Conservation (phyloP, 2,113 vertebrate species). For the Psittacara wagleri region DNA sequence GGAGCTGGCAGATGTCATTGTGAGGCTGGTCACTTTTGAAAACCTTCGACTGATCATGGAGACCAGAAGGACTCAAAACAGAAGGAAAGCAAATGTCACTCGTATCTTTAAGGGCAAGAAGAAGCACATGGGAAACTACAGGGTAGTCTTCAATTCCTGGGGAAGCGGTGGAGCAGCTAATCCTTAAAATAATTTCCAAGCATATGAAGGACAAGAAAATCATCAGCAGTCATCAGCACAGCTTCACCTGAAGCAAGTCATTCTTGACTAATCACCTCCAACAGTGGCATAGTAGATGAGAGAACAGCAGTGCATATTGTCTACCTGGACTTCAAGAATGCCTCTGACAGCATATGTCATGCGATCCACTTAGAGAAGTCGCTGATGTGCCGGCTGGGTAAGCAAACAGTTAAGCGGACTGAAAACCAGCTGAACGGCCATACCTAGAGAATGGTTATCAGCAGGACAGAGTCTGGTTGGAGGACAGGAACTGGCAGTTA, state of each 20-base stretch:
- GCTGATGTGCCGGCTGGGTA: neutral
- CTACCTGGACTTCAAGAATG: neutral
- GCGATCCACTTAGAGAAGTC: neutral
- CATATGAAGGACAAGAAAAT: neutral
- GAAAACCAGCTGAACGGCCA: neutral
- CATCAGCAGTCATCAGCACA: neutral
- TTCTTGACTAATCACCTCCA: neutral
- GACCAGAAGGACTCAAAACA: neutral
- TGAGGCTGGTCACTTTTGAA: neutral
- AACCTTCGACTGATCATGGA: neutral
- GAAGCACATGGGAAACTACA: neutral
- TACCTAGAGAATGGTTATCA: neutral
- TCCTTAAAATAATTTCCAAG: neutral
- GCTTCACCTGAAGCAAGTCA: neutral
- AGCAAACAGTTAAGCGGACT: neutral
- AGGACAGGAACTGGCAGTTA: neutral
- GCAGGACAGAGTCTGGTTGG: neutral
- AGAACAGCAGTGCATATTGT: neutral
- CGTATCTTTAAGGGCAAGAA: neutral
- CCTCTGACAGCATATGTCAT: neutral
- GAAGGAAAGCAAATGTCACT: neutral
- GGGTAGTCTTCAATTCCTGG: neutral
- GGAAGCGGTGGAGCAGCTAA: neutral
- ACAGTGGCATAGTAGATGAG: neutral
- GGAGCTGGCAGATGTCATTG: neutral